Percentiles rank a stretch among this genome's conserved stretches.
Conservation (phyloP, 2,113 vertebrate species). For the Lipotes vexillifer region DNA sequence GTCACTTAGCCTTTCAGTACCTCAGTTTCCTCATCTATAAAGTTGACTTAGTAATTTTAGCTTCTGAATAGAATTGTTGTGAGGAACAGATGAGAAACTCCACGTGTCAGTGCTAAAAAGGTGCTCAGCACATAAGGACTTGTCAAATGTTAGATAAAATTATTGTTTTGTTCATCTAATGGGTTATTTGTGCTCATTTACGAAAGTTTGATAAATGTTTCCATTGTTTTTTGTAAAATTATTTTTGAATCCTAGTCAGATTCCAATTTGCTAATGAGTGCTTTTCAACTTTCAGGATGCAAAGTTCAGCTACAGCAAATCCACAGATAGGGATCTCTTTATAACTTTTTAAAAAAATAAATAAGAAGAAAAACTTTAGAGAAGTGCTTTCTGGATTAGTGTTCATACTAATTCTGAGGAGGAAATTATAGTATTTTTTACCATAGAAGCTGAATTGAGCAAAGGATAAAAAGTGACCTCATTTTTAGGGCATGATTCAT, state of each 20-base stretch:
- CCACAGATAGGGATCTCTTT: not conserved
- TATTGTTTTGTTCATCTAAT: not conserved
- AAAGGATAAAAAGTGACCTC: not conserved
- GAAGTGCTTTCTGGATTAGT: not conserved
- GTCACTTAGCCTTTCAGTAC: not conserved
- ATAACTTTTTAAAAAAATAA: not conserved
- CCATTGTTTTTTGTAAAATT: not conserved
- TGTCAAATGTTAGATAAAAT: not conserved
- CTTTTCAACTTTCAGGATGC: not conserved
- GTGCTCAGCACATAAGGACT: not conserved
- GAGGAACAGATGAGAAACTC: not conserved
- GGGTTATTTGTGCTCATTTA: not conserved
- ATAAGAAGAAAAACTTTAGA: not conserved
- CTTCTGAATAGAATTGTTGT: not conserved
- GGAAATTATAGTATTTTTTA: not conserved
- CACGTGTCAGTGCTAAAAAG: not conserved
- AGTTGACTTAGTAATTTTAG: not conserved
- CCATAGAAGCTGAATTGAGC: not conserved
- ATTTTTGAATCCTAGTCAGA: not conserved
- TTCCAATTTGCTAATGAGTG: not conserved
- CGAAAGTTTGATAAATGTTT: not conserved
- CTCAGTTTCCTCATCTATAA: not conserved
- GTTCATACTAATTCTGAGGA: not conserved
- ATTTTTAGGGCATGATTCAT: conserved; percentile 5
- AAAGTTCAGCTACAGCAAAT: not conserved